phyloP scores from a whole-genome alignment of 2,113 vertebrate genomes.

The Corythornis madagascariensis region DNA sequence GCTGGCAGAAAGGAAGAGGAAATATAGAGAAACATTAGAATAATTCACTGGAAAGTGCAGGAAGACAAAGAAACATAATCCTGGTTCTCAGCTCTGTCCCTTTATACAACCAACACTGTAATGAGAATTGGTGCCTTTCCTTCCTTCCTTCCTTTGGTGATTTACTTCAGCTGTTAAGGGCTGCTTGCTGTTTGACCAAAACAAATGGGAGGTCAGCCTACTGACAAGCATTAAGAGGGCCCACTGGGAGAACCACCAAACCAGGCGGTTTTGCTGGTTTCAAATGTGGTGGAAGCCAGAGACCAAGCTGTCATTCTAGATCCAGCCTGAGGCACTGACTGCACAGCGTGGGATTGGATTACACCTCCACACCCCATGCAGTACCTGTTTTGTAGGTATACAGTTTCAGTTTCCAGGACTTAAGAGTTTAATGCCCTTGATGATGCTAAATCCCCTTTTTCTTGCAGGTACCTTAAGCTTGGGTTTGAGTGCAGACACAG shows the following conservation, averaged over 20 bases:
- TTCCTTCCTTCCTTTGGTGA: not conserved
- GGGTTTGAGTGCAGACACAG: not conserved
- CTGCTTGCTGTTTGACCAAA: not conserved
- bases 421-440: not conserved
- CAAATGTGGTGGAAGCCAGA: not conserved
- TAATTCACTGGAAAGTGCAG: not conserved
- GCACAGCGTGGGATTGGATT: not conserved
- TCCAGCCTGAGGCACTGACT: constrained; percentile 7
- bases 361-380: constrained; percentile 25
- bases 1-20: not conserved
- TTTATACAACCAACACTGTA: not conserved
- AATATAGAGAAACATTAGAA: not conserved
- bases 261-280: not conserved
- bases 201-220: not conserved
- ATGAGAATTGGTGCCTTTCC: not conserved
- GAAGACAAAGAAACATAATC: not conserved
- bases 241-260: not conserved
- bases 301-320: not conserved
- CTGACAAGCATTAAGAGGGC: not conserved
- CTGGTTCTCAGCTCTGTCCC: not conserved
- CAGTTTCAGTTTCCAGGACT: constrained; percentile 35
- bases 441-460: not conserved
- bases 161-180: not conserved
- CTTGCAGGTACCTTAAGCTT: not conserved
- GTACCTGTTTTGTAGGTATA: constrained; percentile 45